Evolutionary conservation across 2,797 vertebrate genomes (phyloP), one percentile per base, ranked within the genome.

Genomic region (Gallirallus australis): DNA sequence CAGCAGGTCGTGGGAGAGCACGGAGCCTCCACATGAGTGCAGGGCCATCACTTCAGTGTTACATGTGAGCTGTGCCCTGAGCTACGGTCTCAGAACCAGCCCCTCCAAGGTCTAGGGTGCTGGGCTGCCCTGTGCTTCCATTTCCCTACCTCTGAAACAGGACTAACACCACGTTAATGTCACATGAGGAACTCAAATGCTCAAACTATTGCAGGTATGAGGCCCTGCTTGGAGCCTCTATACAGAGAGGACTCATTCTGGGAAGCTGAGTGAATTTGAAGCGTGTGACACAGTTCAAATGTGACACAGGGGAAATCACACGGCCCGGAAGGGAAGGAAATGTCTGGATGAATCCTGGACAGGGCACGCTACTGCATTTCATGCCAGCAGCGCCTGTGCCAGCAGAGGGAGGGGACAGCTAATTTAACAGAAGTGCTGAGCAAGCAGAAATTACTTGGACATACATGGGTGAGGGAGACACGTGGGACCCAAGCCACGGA

Each of bases 241-340:
- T 15, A 42, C 12, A 48, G 52, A 61, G 52, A 54, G 25, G 18
- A 63, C 63, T 85, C 68, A n/a, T 93, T 92, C 90, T 90, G 68
- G 75, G 90, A 94, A 82, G 89, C 56, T 79, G 48, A 54, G 40
- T 66, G 54, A 83, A 92, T 83, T 56, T 94, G 87, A 96, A 88
- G 79, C 9, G 1, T 39, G 47, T 95, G 90, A 86, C 33, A 53
- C 42, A 30, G 35, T 86, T 79, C 82, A 45, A 45, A 45, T 45
- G 18, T 19, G 31, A 11, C 77, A 94, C 94, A 93, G 42, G 70
- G 90, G 82, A 94, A 95, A 94, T 78, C 87, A 79, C 77, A 70
- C 1, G 25, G 89, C 47, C 92, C 42, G 47, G 87, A 95, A 95
- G 86, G 91, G 94, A 91, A 96, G 95, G 95, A 97, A 96, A 94